Evolutionary conservation across 2,888 invertebrate species (phyloP).

Genomic region (Leucania comma): DNA sequence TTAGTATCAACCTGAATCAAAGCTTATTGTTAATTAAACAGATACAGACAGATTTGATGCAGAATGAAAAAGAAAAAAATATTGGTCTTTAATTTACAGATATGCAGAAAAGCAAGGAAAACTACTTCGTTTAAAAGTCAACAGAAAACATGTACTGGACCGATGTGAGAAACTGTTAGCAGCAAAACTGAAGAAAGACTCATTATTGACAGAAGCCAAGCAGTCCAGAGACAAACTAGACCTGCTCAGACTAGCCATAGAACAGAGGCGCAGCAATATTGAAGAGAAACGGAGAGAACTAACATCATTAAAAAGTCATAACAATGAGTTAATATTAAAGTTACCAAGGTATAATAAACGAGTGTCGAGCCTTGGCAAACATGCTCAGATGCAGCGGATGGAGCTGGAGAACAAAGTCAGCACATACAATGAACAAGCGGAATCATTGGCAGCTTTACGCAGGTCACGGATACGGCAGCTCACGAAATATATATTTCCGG

Average conservation of each 20-base stretch:
- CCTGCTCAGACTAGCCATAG: constrained; percentile 84
- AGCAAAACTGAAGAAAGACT: constrained; percentile 82
- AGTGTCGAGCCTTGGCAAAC: constrained; percentile 80
- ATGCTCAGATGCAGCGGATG: constrained; percentile 78
- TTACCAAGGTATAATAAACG: constrained; percentile 86
- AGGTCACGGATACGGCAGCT: constrained; percentile 85
- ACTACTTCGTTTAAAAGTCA: constrained; percentile 90
- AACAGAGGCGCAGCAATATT: constrained; percentile 81
- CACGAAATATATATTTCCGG: constrained; percentile 87
- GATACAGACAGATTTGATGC: no score
- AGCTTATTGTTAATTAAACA: no score
- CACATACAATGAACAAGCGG: constrained; percentile 77
- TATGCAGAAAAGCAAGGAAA: constrained; percentile 92
- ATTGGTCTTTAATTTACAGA: constrained; percentile 75
- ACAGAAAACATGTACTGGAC: constrained; percentile 90
- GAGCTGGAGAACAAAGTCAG: constrained; percentile 79
- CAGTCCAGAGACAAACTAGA: constrained; percentile 84
- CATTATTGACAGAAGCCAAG: constrained; percentile 82
- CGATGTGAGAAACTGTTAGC: constrained; percentile 86
- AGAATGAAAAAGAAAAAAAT: no score
- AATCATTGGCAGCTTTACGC: constrained; percentile 79
- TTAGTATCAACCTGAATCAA: no score
- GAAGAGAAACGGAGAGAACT: constrained; percentile 78
- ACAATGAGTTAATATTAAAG: constrained; percentile 81
- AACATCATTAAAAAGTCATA: constrained; percentile 74